phyloP scores from a whole-genome alignment of 2,797 vertebrate species.

The Hephaestus fuliginosus region DNA sequence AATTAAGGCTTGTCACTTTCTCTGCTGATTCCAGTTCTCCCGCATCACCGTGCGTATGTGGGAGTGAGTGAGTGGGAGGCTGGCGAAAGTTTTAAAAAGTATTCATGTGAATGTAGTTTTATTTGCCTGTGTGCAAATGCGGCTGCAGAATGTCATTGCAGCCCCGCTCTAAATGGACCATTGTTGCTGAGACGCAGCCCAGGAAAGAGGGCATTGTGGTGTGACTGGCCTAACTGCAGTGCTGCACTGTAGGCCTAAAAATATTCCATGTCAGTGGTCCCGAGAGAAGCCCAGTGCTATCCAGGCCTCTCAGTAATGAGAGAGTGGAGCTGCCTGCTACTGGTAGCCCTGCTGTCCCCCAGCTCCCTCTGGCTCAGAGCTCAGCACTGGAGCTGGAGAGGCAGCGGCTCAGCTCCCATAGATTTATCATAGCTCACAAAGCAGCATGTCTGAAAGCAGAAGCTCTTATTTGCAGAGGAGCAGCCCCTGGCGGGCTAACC shows the following conservation, averaged over 20 bases:
- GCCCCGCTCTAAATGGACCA: constrained; percentile 61
- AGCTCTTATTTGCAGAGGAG: constrained; percentile 72
- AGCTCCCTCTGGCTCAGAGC: constrained; percentile 81
- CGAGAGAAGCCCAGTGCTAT: constrained; percentile 79
- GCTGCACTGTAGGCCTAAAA: constrained; percentile 84
- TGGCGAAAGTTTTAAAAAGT: constrained; percentile 12
- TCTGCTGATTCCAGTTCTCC: constrained; percentile 14
- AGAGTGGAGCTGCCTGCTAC: constrained; percentile 83
- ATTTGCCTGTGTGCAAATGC: constrained; percentile 22
- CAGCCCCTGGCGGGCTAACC: constrained; percentile 66
- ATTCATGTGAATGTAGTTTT: constrained; percentile 24
- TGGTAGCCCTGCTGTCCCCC: constrained; percentile 77
- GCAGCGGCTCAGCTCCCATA: constrained; percentile 76
- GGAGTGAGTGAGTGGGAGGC: neutral
- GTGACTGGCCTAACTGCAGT: constrained; percentile 81
- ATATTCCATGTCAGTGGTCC: constrained; percentile 84
- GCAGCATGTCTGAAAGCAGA: constrained; percentile 80
- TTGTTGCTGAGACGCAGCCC: constrained; percentile 62
- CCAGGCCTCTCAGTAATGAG: constrained; percentile 88
- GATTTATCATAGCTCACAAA: constrained; percentile 88
- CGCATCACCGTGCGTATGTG: neutral
- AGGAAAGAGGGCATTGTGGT: constrained; percentile 76
- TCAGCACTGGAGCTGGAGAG: constrained; percentile 75
- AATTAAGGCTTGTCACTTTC: constrained; percentile 31
- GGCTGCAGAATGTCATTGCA: constrained; percentile 38